Evolutionary conservation across 2,888 invertebrate species (phyloP), one percentile per base, ranked within the genome.

Genomic region (Lucinisca nassula): DNA sequence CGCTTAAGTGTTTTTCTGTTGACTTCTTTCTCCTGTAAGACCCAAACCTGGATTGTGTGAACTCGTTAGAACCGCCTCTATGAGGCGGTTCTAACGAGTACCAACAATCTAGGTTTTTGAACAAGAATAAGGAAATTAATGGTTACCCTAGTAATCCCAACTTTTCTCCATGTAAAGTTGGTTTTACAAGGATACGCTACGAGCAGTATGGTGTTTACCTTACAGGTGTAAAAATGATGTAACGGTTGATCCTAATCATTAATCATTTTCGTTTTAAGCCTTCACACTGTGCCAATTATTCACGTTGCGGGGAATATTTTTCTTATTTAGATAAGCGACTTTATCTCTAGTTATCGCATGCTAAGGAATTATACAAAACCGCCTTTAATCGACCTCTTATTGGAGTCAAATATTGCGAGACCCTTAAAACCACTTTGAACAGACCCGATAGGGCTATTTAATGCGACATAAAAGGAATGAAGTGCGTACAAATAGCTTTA

Each of bases 371-470:
- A 79, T 77, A 24, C 79, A 74, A 77, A 55, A 35, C 83, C 73
- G 32, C 72, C 73, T 78, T 82, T 81, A 87, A 90, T 90, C 85
- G 79, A 85, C 72, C 74, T 72, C 70, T 83, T 82, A 87, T 85
- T 76, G 85, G 87, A 90, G 90, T 90, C 87, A 90, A 90, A 82
- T 76, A 73, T 74, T 81, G 80, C 84, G 67, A 79, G 72, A 51
- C 72, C 79, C 79, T 82, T 80, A 87, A 89, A 89, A 85, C 84
- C 89, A 87, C 80, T 89, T 89, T 85, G 80, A 80, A 70, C 82
- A 73, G 74, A 79, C 83, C 89, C 82, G 87, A 87, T 82, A 84
- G 83, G 84, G 89, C 89, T 87, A 87, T 87, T 87, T 89, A 89
- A 77, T 75, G 35, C 67, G 67, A 67, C 30, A 67, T 67, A 90